Base-by-base conservation (phyloP, 2,888 invertebrate genomes). In the Tipula unca region DNA sequence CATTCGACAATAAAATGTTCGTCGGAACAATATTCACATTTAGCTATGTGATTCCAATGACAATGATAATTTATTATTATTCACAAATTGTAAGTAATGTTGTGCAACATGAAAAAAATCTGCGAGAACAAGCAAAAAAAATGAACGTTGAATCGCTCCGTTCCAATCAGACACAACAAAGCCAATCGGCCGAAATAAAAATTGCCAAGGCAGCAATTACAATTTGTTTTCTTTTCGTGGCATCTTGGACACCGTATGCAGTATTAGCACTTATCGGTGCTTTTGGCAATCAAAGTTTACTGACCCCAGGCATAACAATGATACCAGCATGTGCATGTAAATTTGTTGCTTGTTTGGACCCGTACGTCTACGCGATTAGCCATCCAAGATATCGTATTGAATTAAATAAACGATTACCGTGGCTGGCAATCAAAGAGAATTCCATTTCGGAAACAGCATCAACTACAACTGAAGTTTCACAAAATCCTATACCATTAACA, bases 191-290 rank as follows among this genome's bases (percentile, higher is more conserved):
- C 0, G 97, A 97, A 89, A 94, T 97, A 87, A 92, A 96, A 88
- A 97, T 97, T 88, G 96, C 97, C 0, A 97, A 97, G 89, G 96
- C 97, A 10, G 96, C 96, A 1, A 95, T 97, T 82, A 95, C 97
- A 0, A 95, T 97, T 82, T 95, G 97, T 88, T 97, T 96, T 90
- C 91, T 97, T 2, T 97, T 95, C 90, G 94, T 97, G 25, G 93
- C 95, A 1, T 95, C 97, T 0, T 98, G 98, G 97, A 96, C 96
- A 3, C 98, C 98, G 0, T 98, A 98, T 89, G 97, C 96, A 0
- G 94, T 96, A 0, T 94, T 93, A 90, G 94, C 97, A 0, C 91
- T 97, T 86, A 96, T 95, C 87, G 96, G 96, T 1, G 95, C 95
- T 1, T 96, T 95, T 89, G 97, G 97, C 25, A 94, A 96, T 90